Percentiles rank a stretch among this genome's conserved stretches.
These are phyloP conservation scores for Ciconia stormi DNA, from an alignment of 2,113 vertebrate genomes.

Conservation along the genomic window DNA sequence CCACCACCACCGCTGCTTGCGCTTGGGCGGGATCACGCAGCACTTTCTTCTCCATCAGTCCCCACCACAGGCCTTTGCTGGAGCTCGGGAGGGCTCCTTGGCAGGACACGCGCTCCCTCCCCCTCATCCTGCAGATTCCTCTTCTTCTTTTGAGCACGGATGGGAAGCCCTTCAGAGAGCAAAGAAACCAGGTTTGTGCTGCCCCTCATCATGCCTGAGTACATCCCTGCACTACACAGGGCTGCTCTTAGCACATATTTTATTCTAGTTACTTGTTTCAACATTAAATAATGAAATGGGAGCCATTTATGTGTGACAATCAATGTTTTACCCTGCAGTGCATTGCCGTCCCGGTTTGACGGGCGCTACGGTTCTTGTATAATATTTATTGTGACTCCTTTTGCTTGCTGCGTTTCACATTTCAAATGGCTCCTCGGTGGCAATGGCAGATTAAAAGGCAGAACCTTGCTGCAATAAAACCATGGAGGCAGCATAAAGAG, in stretches of 20 bases:
- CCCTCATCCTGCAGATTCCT: background rate
- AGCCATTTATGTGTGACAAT: constrained; percentile 39
- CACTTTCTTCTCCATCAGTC: background rate
- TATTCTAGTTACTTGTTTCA: background rate
- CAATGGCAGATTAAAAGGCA: background rate
- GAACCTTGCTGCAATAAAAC: background rate
- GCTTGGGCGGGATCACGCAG: background rate
- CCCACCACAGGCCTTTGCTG: background rate
- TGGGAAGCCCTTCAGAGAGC: background rate
- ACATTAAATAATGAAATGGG: background rate
- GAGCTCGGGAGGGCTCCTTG: background rate
- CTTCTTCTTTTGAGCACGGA: background rate
- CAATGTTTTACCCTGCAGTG: background rate
- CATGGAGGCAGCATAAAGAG: background rate
- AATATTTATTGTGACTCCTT: constrained; percentile 14
- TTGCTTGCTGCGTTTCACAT: background rate
- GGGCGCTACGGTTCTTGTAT: background rate
- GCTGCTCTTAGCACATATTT: background rate
- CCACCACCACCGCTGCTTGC: fast-evolving
- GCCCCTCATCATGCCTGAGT: background rate
- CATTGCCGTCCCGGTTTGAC: background rate
- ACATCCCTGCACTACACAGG: background rate
- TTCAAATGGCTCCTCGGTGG: background rate
- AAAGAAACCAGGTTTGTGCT: background rate
- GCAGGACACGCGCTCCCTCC: background rate